phyloP scores from a whole-genome alignment of 2,797 vertebrate species.

The Pipistrellus kuhlii region DNA sequence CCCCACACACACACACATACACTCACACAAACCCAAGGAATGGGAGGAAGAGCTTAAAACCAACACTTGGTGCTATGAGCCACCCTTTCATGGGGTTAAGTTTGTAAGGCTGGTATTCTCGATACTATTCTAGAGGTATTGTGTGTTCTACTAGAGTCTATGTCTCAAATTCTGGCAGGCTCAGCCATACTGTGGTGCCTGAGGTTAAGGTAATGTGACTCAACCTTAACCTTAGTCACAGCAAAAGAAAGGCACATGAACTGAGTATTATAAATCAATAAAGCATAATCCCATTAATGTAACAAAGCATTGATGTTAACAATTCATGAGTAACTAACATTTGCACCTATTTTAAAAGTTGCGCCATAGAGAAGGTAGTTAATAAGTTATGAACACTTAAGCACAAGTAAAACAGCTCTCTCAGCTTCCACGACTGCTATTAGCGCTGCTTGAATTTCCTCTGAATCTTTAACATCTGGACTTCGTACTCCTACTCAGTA shows the following conservation, averaged over 20 bases:
- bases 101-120: not conserved
- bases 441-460: not conserved
- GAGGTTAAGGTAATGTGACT: not conserved
- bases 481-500: not conserved
- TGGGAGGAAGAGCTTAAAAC: not conserved
- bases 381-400: slow-evolving; percentile 46
- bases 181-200: not conserved
- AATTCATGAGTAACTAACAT: not conserved
- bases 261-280: slow-evolving; percentile 30
- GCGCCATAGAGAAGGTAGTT: not conserved
- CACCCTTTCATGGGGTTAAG: not conserved
- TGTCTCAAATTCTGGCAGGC: not conserved
- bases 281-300: not conserved
- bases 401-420: slow-evolving; percentile 9
- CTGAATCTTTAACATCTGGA: slow-evolving; percentile 23
- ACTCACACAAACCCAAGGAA: not conserved
- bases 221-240: not conserved
- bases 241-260: slow-evolving; percentile 8
- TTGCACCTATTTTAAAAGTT: slow-evolving; percentile 39
- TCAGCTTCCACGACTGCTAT: slow-evolving; percentile 1
- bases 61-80: not conserved
- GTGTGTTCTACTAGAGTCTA: not conserved
- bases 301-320: slow-evolving; percentile 36
- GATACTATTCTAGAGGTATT: not conserved
- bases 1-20: too few species aligned